These are phyloP conservation scores for Ptychochromis oligacanthus DNA, from an alignment of 2,113 vertebrate genomes.

Conservation along the genomic window DNA sequence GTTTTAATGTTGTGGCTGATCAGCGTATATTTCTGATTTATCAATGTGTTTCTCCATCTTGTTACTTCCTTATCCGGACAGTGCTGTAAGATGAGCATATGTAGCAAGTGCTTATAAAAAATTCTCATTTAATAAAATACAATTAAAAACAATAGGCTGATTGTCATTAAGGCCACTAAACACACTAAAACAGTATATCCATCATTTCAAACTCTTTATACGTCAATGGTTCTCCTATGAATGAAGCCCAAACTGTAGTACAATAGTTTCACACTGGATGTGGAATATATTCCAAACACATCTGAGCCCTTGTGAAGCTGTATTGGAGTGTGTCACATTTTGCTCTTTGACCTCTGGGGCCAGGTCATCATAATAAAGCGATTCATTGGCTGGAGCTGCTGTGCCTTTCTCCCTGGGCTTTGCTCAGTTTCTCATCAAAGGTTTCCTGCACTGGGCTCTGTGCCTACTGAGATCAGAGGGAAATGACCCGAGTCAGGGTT, in stretches of 20 bases:
- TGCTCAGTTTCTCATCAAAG: slow-evolving; percentile 71
- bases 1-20: neutral
- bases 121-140: neutral
- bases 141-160: neutral
- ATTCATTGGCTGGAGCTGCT: slow-evolving; percentile 38
- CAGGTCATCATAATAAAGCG: slow-evolving; percentile 76
- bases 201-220: neutral
- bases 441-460: slow-evolving; percentile 39
- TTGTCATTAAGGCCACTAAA: neutral
- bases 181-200: neutral
- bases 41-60: neutral
- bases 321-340: slow-evolving; percentile 51
- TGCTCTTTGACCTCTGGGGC: slow-evolving; percentile 66
- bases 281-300: neutral
- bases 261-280: neutral
- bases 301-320: slow-evolving; percentile 2
- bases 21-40: neutral
- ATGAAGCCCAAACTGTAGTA: neutral
- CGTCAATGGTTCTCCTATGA: neutral
- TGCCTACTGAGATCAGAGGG: slow-evolving; percentile 59
- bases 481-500: slow-evolving; percentile 62
- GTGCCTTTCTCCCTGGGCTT: slow-evolving; percentile 40
- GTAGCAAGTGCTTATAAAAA: neutral
- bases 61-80: neutral
- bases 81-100: neutral